Percentiles rank a stretch among this genome's conserved stretches.
Evolutionary conservation across 2,797 vertebrate species (phyloP).

Genomic region (Liasis olivaceus): DNA sequence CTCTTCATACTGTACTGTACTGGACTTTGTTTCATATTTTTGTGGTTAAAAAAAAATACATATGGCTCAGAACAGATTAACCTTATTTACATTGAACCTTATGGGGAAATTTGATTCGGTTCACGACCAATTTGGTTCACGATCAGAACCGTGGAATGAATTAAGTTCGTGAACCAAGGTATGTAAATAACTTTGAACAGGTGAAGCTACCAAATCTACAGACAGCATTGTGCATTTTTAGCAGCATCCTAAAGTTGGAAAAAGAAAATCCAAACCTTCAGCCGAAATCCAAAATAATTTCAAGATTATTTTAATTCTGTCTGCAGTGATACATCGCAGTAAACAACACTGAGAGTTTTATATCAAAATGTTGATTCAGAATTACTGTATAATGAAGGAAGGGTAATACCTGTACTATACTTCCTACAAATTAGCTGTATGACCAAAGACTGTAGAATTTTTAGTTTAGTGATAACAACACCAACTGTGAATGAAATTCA

Average conservation of each 20-base stretch:
- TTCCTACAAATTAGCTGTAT: not conserved
- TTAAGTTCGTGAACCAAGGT: too few species aligned
- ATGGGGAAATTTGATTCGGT: too few species aligned
- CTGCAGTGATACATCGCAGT: not conserved
- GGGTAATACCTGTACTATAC: not conserved
- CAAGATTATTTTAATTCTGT: not conserved
- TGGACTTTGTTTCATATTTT: too few species aligned
- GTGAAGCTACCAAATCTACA: not conserved
- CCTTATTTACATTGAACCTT: too few species aligned
- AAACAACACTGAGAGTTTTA: not conserved
- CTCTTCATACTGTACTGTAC: too few species aligned
- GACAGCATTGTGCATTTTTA: not conserved
- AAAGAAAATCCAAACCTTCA: not conserved
- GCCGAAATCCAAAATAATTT: too few species aligned
- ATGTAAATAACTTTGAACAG: not conserved
- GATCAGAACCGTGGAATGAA: too few species aligned
- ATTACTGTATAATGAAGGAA: not conserved
- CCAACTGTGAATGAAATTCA: not conserved
- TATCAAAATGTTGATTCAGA: not conserved
- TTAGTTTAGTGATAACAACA: not conserved
- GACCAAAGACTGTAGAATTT: not conserved
- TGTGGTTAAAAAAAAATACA: too few species aligned
- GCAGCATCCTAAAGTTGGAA: not conserved
- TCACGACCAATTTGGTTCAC: too few species aligned
- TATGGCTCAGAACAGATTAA: too few species aligned